A percentile compares a stretch with the other conserved stretches of the same genome.
These are phyloP conservation scores for Noctilio leporinus DNA, from an alignment of 2,113 vertebrate species.

Conservation along the genomic window DNA sequence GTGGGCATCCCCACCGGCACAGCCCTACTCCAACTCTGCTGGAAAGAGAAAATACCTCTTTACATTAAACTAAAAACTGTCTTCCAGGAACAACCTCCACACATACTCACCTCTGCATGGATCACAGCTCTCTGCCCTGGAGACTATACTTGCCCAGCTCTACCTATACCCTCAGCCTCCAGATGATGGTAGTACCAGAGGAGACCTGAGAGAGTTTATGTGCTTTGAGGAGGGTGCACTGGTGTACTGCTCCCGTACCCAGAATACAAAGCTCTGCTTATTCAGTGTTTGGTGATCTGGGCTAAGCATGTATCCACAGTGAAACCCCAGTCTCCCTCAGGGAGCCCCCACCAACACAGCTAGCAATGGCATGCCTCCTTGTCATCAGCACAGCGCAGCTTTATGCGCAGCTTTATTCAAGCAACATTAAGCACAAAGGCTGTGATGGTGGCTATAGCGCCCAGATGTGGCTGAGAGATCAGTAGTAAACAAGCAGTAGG, in stretches of 20 bases:
- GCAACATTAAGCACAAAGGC: background rate
- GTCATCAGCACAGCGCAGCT: no score
- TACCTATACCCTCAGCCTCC: background rate
- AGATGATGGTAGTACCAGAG: background rate
- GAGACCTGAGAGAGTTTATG: background rate
- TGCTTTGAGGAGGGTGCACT: background rate
- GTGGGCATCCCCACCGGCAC: background rate
- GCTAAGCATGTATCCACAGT: no score
- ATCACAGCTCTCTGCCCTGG: background rate
- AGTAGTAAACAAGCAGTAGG: background rate
- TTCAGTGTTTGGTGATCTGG: no score
- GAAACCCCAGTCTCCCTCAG: no score
- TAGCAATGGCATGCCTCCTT: no score
- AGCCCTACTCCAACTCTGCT: background rate
- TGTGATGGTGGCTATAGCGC: background rate
- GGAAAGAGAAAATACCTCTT: background rate
- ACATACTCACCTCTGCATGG: accelerated
- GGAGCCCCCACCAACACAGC: no score
- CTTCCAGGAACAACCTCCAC: background rate
- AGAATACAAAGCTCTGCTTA: background rate
- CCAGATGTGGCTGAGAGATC: background rate
- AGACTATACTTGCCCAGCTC: background rate
- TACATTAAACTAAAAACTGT: background rate
- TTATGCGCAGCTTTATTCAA: no score
- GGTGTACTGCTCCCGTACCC: background rate